phyloP scores from a whole-genome alignment of 2,113 vertebrate genomes.

The Actenoides lindsayi region DNA sequence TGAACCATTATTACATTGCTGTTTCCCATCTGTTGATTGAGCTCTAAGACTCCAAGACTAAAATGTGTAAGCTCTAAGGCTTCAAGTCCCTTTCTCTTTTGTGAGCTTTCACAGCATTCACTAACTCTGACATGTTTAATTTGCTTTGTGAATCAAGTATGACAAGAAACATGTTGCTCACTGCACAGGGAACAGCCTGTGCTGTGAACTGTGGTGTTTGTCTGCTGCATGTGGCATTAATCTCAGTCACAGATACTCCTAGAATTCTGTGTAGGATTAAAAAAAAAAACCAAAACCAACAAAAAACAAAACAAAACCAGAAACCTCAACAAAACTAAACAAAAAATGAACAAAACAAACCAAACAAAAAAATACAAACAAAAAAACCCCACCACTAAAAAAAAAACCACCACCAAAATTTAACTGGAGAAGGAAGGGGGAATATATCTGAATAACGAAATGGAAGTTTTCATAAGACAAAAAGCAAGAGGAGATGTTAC shows the following conservation, averaged over 20 bases:
- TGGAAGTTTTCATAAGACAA: background rate
- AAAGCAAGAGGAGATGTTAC: background rate
- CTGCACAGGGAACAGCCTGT: background rate
- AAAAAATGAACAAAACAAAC: too few species aligned
- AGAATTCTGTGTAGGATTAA: background rate
- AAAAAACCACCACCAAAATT: background rate
- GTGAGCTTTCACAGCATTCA: background rate
- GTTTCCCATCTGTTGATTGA: background rate
- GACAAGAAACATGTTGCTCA: slow-evolving; percentile 1
- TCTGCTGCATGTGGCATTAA: background rate
- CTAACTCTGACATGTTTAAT: background rate
- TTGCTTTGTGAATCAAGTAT: slow-evolving; percentile 14
- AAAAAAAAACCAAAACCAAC: background rate
- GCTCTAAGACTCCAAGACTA: background rate
- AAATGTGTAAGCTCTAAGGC: background rate
- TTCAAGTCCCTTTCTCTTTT: background rate
- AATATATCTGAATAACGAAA: background rate
- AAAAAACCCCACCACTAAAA: background rate
- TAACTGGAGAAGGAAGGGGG: rapidly evolving
- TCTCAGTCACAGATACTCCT: background rate
- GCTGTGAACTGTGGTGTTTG: background rate
- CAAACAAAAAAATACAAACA: too few species aligned
- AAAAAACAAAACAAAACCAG: too few species aligned
- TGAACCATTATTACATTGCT: background rate
- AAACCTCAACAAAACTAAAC: too few species aligned